phyloP scores from a whole-genome alignment of 2,113 vertebrate genomes.

The Oreocharis arfaki region DNA sequence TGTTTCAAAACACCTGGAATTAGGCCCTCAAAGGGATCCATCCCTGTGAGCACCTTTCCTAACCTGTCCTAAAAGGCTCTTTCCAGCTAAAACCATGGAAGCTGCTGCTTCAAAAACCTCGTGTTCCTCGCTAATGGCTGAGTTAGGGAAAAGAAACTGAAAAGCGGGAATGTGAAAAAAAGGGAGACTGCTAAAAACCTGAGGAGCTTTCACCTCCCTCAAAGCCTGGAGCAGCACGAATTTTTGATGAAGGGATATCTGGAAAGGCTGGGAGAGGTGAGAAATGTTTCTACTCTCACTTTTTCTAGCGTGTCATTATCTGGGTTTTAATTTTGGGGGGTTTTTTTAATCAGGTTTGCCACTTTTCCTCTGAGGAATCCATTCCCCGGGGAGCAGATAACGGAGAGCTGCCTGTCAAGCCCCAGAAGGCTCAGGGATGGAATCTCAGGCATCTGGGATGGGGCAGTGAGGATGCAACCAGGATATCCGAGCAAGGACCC shows the following conservation, averaged over 20 bases:
- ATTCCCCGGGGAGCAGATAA: not conserved
- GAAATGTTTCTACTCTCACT: not conserved
- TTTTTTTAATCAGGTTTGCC: not conserved
- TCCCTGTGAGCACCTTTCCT: not conserved
- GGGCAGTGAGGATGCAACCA: not conserved
- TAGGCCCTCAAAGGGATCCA: not conserved
- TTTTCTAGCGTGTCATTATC: not conserved
- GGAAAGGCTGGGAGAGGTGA: not conserved
- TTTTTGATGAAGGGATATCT: not conserved
- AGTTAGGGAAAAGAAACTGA: not conserved
- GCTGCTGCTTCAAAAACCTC: not conserved
- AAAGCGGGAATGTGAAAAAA: not conserved
- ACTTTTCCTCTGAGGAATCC: not conserved
- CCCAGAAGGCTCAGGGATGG: rapidly evolving
- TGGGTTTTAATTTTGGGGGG: no score
- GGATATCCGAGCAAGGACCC: no score
- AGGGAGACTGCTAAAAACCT: not conserved
- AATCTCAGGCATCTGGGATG: not conserved
- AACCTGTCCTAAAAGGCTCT: not conserved
- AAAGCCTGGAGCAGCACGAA: not conserved
- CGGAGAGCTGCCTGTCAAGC: not conserved
- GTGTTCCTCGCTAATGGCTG: not conserved
- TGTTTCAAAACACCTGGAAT: not conserved
- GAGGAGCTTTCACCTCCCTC: not conserved
- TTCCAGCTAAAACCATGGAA: not conserved